A percentile compares a stretch with the other conserved stretches of the same genome.
Conservation (phyloP, 2,113 vertebrate genomes). For the Nipponia nippon region DNA sequence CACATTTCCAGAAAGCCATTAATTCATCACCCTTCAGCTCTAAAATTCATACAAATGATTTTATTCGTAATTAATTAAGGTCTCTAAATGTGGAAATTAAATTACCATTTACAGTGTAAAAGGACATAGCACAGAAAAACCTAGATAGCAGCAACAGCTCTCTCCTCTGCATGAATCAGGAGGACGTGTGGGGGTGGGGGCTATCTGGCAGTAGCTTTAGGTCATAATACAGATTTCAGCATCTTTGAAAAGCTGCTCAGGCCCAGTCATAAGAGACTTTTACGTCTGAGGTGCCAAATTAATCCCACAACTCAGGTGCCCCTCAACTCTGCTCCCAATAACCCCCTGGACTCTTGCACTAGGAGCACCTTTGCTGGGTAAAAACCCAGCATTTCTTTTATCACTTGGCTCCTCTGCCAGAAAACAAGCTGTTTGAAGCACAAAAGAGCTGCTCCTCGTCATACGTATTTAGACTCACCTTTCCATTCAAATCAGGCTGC, state of each 20-base stretch:
- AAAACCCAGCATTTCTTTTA: neutral
- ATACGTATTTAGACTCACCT: conserved; percentile 12
- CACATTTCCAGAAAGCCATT: neutral
- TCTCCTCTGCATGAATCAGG: neutral
- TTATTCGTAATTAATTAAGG: conserved; percentile 22
- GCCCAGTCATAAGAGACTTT: neutral
- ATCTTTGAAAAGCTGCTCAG: neutral
- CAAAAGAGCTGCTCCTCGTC: neutral
- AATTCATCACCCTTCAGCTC: neutral
- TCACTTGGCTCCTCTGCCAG: neutral
- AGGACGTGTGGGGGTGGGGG: neutral
- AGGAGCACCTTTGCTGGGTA: neutral
- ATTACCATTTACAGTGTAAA: neutral
- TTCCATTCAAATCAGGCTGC: conserved; percentile 25
- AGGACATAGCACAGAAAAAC: neutral
- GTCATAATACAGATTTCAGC: neutral
- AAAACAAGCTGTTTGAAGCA: neutral
- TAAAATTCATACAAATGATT: neutral
- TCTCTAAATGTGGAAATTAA: conserved; percentile 30
- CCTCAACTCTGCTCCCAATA: neutral
- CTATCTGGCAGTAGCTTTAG: neutral
- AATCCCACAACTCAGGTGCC: neutral
- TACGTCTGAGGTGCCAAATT: neutral
- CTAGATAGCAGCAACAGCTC: neutral
- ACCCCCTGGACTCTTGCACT: neutral